Evolutionary conservation across 2,888 invertebrate genomes (phyloP), one percentile per base, ranked within the genome.

Genomic region (Mesochorus sp.): DNA sequence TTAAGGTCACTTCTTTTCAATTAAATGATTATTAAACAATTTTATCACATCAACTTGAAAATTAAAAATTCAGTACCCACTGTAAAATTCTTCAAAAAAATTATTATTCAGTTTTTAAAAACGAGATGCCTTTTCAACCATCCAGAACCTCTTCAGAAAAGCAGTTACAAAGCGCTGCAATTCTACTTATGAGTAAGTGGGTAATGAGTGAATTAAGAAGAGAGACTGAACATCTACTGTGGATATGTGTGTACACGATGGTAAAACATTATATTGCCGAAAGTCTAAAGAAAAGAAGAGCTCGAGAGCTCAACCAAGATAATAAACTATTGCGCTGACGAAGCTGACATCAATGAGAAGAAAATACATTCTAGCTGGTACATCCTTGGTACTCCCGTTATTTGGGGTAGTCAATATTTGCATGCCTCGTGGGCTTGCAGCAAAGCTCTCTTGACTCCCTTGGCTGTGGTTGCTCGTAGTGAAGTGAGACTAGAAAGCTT

Each of bases 361-460:
- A 26, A 39, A 53, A n/a, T 17, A 19, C 17, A 42, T 42, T 1
- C 0, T 17, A n/a, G 31, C 37, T 44, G 44, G 4, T 21, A 31
- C 10, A 53, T 34, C 34, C 26, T 14, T 44, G 47, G 5, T 47
- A 39, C 62, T 51, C 68, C 47, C 55, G 53, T 62, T 42, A 31
- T 31, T 28, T 10, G 73, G 67, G 61, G 82, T 80, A 87, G 89
- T 90, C 89, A 90, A 90, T 90, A 90, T 90, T 90, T 90, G 88
- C 87, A 88, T 87, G 89, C 87, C 84, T 85, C 85, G n/a, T n/a
- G 75, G 84, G 88, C 84, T 80, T 84, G 83, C 84, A 80, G 85
- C 81, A 84, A 89, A 89, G 87, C 86, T 85, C 88, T 88, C 83
- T 81, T 85, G 77, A 81, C 53, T 66, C 53, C 37, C 64, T 53